These are phyloP conservation scores for Lysandra coridon DNA, from an alignment of 2,888 invertebrate species.

Conservation along the genomic window DNA sequence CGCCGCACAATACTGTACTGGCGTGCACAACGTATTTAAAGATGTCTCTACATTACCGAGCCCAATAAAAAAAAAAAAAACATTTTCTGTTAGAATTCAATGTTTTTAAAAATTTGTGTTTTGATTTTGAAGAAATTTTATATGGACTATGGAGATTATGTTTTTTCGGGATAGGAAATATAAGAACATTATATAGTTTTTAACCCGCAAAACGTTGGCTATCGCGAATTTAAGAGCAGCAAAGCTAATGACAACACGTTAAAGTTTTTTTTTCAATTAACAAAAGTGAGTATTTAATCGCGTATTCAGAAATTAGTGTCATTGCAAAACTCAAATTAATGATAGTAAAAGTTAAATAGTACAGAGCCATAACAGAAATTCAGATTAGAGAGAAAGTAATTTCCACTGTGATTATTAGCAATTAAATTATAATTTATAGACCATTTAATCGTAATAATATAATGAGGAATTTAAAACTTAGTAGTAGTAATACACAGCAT, in stretches of 20 bases:
- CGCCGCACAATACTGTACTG: slow-evolving; percentile 63
- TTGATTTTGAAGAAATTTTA: no score
- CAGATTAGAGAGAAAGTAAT: neutral
- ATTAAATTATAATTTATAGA: no score
- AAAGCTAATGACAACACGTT: neutral
- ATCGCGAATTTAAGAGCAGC: neutral
- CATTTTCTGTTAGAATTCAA: no score
- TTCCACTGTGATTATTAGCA: neutral
- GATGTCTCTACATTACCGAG: slow-evolving; percentile 50
- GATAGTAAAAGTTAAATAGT: neutral
- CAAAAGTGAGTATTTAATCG: neutral
- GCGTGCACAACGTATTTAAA: slow-evolving; percentile 52
- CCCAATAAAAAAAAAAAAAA: neutral
- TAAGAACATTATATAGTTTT: no score
- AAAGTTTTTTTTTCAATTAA: neutral
- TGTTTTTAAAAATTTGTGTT: no score
- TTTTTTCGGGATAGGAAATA: no score
- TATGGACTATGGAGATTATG: no score
- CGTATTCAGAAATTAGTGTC: neutral
- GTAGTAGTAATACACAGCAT: no score
- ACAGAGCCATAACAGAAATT: neutral
- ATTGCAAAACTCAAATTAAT: neutral
- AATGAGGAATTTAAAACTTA: no score
- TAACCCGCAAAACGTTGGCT: no score
- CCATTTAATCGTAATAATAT: no score